Conservation (phyloP, 1,140 invertebrate genomes). For the Homarus americanus region DNA sequence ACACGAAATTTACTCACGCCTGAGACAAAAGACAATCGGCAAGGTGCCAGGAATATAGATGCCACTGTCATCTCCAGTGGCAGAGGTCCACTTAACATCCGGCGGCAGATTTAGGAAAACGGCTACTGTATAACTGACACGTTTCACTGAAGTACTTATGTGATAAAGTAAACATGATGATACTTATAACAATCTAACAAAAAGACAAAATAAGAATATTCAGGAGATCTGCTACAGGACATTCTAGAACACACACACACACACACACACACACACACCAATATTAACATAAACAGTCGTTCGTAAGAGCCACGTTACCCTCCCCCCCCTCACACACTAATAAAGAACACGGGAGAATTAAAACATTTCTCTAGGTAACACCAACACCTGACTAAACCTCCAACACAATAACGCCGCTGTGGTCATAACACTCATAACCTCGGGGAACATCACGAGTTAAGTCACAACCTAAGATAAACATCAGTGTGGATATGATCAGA, state of each 20-base stretch:
- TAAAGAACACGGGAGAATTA: no score
- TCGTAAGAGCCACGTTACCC: neutral
- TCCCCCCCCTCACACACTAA: neutral
- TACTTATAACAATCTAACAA: neutral
- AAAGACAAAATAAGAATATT: neutral
- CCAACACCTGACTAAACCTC: no score
- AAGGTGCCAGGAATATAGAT: conserved; percentile 25
- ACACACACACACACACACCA: neutral
- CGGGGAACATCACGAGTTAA: no score
- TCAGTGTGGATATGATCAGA: no score
- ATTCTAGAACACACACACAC: neutral
- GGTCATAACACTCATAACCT: no score
- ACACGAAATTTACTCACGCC: neutral
- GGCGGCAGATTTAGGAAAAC: neutral
- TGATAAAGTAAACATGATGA: neutral
- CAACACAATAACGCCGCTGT: no score
- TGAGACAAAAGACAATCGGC: conserved; percentile 13
- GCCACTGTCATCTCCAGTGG: neutral
- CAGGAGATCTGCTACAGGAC: no score
- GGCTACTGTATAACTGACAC: neutral
- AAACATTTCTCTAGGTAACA: no score
- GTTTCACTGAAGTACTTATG: neutral
- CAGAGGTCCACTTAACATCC: no score
- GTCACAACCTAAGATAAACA: no score
- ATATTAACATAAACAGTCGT: neutral